Conservation (phyloP, 1,140 invertebrate species). For the Bombus difficillimus region DNA sequence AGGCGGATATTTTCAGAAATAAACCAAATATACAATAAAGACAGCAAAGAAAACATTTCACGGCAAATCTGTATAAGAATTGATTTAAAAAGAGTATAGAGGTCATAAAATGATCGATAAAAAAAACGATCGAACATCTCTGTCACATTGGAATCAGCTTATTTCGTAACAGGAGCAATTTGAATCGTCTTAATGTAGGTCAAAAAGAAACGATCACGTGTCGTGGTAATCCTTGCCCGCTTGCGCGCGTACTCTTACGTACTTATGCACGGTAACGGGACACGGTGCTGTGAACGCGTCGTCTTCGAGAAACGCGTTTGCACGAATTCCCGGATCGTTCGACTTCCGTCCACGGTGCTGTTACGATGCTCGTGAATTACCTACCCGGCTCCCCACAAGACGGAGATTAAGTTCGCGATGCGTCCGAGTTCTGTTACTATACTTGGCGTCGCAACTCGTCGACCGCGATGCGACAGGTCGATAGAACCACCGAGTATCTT, state of each 20-base stretch:
- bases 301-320: slow-evolving; percentile 33
- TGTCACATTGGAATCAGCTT: background rate
- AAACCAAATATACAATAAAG: too few relatives aligned
- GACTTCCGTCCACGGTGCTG: slow-evolving; percentile 35
- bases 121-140: background rate
- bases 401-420: slow-evolving; percentile 38
- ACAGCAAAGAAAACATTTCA: too few relatives aligned
- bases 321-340: slow-evolving; percentile 42
- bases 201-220: slow-evolving; percentile 13
- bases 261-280: slow-evolving; percentile 36
- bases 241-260: slow-evolving; percentile 7
- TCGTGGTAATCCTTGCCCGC: background rate
- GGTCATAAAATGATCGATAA: background rate
- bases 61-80: too few relatives aligned
- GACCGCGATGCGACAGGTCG: background rate
- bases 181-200: slow-evolving; percentile 7
- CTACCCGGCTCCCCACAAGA: background rate
- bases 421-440: background rate
- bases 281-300: background rate
- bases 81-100: too few relatives aligned
- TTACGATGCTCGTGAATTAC: slow-evolving; percentile 8
- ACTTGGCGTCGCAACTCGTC: slow-evolving; percentile 1
- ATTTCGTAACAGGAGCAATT: background rate
- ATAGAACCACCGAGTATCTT: background rate
- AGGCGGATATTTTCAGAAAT: too few relatives aligned